Evolutionary conservation across 2,888 invertebrate species (phyloP).

Genomic region (Girardia tigrina): DNA sequence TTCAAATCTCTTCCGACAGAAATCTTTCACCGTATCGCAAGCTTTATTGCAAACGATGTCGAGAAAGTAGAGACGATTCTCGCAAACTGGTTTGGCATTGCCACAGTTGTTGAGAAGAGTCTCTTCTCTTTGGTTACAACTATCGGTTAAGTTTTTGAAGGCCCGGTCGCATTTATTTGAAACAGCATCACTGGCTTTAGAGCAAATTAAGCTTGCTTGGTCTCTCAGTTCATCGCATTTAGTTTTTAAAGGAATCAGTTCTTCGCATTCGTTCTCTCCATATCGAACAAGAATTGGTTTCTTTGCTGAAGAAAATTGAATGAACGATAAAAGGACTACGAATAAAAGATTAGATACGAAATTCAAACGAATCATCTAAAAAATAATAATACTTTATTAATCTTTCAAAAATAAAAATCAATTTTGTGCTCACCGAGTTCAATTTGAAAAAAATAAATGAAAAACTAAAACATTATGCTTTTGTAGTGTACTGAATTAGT

Average conservation of each 20-base stretch:
- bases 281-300: not conserved
- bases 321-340: not conserved
- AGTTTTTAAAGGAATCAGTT: not conserved
- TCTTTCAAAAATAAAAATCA: not conserved
- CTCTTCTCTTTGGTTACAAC: not conserved
- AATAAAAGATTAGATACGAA: not conserved
- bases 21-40: not conserved
- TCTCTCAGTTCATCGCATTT: not conserved
- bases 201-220: not conserved
- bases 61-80: not conserved
- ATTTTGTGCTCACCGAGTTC: not conserved
- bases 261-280: not conserved
- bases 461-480: not conserved
- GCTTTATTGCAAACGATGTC: conserved; percentile 12
- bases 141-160: not conserved
- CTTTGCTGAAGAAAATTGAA: not conserved
- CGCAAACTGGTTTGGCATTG: not conserved
- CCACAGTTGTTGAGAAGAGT: not conserved
- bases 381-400: not conserved
- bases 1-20: not conserved
- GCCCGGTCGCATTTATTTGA: not conserved
- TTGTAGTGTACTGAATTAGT: not conserved
- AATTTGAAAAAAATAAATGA: not conserved
- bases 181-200: not conserved
- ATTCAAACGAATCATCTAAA: not conserved